Conservation (phyloP, 2,797 vertebrate species). For the Anolis apletophallus region DNA sequence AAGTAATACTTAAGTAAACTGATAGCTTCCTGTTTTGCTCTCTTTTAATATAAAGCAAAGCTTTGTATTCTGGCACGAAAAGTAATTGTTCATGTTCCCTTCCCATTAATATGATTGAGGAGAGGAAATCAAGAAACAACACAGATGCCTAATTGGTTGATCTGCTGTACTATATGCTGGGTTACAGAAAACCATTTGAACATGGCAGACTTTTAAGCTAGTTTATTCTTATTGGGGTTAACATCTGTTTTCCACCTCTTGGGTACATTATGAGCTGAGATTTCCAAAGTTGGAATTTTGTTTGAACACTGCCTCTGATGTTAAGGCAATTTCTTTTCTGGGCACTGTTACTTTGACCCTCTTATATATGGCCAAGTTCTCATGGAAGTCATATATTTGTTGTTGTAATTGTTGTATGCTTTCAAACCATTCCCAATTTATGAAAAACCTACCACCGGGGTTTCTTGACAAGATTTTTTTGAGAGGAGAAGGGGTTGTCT, state of each 20-base stretch:
- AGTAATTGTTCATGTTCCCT: conserved; percentile 19
- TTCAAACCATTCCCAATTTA: too few relatives aligned
- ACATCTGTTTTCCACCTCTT: not conserved
- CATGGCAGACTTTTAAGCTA: not conserved
- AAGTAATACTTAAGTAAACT: not conserved
- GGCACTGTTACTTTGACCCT: not conserved
- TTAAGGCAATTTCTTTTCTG: not conserved
- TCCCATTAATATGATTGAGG: not conserved
- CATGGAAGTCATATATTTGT: not conserved
- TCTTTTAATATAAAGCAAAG: conserved; percentile 22
- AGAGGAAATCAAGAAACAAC: not conserved
- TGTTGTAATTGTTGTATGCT: too few relatives aligned
- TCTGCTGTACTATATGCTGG: not conserved
- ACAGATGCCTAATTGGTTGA: not conserved
- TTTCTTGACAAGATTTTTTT: too few relatives aligned
- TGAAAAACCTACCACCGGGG: too few relatives aligned
- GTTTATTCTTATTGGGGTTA: not conserved
- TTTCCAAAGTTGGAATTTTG: not conserved
- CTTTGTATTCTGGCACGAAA: conserved; percentile 9
- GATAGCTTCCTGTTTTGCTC: conserved; percentile 24
- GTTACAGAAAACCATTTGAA: not conserved
- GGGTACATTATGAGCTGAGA: not conserved
- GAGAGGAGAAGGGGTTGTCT: too few relatives aligned
- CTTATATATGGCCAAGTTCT: not conserved
- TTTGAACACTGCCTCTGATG: not conserved